A percentile compares a stretch with the other conserved stretches of the same genome.
These are phyloP conservation scores for Herpailurus yagouaroundi DNA, from an alignment of 2,113 vertebrate species.

Conservation along the genomic window DNA sequence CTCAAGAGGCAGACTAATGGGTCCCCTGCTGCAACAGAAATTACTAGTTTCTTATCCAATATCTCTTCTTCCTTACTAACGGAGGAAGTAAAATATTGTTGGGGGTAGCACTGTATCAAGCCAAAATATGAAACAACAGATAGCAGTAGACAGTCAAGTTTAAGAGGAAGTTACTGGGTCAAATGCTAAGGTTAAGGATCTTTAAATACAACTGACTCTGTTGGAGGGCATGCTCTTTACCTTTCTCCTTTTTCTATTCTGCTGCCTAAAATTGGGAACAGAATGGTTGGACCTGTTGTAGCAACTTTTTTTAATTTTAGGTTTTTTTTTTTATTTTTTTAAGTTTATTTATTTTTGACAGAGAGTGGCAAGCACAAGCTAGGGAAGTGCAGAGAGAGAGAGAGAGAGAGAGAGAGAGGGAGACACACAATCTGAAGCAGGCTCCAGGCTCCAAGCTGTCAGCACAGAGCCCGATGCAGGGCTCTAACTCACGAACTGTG, in stretches of 20 bases:
- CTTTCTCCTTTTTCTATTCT: not conserved
- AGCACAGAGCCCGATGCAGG: too few relatives aligned
- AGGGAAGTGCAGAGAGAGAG: too few relatives aligned
- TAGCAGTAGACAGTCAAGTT: not conserved
- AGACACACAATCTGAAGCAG: too few relatives aligned
- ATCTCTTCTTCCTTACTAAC: not conserved
- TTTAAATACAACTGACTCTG: not conserved
- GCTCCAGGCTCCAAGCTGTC: too few relatives aligned
- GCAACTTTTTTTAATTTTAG: not conserved
- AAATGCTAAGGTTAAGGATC: constrained; percentile 26
- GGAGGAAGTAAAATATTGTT: not conserved
- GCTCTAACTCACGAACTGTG: too few relatives aligned
- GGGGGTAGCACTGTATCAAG: not conserved
- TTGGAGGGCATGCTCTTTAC: not conserved
- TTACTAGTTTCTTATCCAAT: not conserved
- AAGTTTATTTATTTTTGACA: too few relatives aligned
- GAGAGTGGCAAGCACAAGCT: too few relatives aligned
- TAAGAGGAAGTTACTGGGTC: not conserved
- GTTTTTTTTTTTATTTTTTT: too few relatives aligned
- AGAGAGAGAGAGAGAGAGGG: too few relatives aligned
- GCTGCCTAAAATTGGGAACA: not conserved
- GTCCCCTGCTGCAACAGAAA: not conserved
- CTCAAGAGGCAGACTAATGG: not conserved
- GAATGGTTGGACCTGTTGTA: not conserved
- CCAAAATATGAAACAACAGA: not conserved